These are phyloP conservation scores for Syngnathus scovelli DNA, from an alignment of 2,113 vertebrate species.

Conservation along the genomic window DNA sequence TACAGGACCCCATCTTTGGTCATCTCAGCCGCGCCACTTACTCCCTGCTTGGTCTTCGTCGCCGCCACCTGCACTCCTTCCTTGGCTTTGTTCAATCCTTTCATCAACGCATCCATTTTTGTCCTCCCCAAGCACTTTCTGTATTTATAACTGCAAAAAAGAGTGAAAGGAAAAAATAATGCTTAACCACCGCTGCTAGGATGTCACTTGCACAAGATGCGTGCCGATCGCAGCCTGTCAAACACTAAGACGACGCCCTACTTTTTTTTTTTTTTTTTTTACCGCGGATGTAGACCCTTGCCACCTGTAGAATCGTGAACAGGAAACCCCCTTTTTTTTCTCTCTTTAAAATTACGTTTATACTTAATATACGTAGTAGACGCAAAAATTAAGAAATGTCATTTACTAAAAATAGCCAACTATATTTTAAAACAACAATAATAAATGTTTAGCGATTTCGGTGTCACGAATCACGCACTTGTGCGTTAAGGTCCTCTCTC, in stretches of 20 bases:
- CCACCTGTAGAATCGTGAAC: constrained; percentile 1
- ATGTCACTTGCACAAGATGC: background rate
- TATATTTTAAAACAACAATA: too few relatives aligned
- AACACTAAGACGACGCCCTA: background rate
- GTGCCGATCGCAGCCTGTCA: background rate
- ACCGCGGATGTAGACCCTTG: background rate
- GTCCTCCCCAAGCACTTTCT: constrained; percentile 8
- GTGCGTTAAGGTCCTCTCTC: background rate
- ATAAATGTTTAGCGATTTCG: background rate
- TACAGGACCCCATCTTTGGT: constrained; percentile 85
- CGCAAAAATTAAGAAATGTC: background rate
- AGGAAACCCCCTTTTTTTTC: too few relatives aligned
- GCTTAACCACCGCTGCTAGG: background rate
- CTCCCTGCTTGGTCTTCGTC: constrained; percentile 85
- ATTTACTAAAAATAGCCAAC: background rate
- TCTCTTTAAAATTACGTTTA: too few relatives aligned
- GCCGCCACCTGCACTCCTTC: constrained; percentile 82
- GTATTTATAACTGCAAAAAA: background rate
- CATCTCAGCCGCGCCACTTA: constrained; percentile 83
- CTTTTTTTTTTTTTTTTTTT: background rate
- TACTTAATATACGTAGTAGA: too few relatives aligned
- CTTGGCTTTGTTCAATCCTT: constrained; percentile 82
- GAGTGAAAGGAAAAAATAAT: background rate
- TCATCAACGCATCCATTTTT: constrained; percentile 80
- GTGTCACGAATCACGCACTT: background rate